Conservation (phyloP, 2,113 vertebrate genomes). For the Tricholaema leucomelas region DNA sequence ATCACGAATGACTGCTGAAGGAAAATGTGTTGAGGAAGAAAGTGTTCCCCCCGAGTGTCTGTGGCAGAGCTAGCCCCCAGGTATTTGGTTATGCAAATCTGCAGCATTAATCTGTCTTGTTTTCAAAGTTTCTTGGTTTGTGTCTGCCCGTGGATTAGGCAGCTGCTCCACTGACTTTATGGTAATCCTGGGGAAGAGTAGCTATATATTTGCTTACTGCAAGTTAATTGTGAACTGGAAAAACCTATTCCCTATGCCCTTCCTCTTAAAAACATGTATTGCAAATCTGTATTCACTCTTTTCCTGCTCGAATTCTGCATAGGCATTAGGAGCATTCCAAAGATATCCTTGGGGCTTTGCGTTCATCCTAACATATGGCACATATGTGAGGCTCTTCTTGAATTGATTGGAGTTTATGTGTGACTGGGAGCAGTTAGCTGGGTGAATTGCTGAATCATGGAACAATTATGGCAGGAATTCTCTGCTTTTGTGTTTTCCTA, state of each 20-base stretch:
- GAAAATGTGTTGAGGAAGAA: neutral
- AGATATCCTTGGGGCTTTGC: slow-evolving; percentile 40
- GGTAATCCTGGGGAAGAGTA: neutral
- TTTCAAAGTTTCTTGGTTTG: neutral
- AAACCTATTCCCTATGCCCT: slow-evolving; percentile 11
- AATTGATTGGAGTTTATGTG: slow-evolving; percentile 62
- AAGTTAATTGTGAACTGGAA: slow-evolving; percentile 28
- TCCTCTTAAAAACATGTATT: slow-evolving; percentile 33
- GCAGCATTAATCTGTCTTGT: neutral
- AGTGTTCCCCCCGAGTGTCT: neutral
- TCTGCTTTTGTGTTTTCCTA: slow-evolving; percentile 25
- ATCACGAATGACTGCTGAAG: neutral
- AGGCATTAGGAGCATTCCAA: neutral
- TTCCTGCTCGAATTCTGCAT: neutral
- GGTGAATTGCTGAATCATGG: slow-evolving; percentile 71
- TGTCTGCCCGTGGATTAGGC: neutral
- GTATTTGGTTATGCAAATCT: neutral
- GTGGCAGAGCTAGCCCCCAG: neutral
- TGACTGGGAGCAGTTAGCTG: slow-evolving; percentile 67
- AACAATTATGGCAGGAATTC: slow-evolving; percentile 56
- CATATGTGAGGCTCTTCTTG: slow-evolving; percentile 48
- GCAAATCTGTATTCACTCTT: slow-evolving; percentile 41
- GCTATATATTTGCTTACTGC: neutral
- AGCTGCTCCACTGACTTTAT: slow-evolving; percentile 23
- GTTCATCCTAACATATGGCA: slow-evolving; percentile 72